Evolutionary conservation across 2,113 vertebrate genomes (phyloP).

Genomic region (Heterochromis multidens): DNA sequence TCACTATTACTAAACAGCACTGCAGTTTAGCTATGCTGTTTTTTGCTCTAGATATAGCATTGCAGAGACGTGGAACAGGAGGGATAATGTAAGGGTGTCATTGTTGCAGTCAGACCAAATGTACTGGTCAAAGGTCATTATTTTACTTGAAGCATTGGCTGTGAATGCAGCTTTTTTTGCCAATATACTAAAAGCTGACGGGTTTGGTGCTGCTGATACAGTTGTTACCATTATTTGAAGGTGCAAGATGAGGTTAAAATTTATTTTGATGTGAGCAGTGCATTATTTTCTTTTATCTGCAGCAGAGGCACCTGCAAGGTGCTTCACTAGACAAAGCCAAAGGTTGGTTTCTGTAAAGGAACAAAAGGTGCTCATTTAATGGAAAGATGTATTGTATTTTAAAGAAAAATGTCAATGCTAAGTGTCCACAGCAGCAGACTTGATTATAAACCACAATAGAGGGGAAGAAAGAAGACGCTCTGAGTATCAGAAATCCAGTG

Average conservation of each 20-base stretch:
- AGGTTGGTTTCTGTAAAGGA: neutral
- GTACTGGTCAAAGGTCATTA: neutral
- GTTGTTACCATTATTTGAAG: neutral
- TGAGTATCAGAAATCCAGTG: neutral
- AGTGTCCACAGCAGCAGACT: neutral
- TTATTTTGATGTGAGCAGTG: neutral
- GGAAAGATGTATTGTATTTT: neutral
- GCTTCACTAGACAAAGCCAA: neutral
- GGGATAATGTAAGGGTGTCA: neutral
- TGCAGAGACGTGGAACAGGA: neutral
- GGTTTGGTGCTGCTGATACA: neutral
- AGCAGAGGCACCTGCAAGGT: neutral
- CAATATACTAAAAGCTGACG: neutral
- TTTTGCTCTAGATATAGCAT: neutral
- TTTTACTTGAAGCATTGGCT: neutral
- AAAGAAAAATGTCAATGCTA: neutral
- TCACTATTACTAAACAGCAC: neutral
- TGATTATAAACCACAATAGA: neutral
- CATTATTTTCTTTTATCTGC: neutral
- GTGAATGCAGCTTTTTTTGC: neutral
- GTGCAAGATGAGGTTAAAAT: neutral
- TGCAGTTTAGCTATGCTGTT: neutral
- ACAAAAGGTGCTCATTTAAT: neutral
- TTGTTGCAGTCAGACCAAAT: neutral
- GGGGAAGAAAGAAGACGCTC: neutral